Conservation (phyloP, 1,140 invertebrate genomes). For the Sweltsa coloradensis region DNA sequence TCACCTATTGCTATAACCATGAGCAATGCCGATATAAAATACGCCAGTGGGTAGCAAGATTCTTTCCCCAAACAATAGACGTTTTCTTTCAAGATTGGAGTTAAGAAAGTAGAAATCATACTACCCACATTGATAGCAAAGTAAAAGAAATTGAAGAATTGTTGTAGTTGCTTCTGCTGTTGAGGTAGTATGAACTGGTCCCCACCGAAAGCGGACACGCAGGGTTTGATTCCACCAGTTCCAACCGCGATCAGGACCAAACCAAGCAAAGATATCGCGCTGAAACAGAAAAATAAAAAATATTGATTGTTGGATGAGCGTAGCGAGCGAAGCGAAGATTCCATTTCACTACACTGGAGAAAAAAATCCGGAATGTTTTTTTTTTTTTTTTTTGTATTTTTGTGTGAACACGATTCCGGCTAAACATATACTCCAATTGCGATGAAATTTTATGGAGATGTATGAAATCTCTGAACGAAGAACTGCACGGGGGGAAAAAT, state of each 20-base stretch:
- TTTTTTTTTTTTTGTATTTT: too few relatives aligned
- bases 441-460: too few relatives aligned
- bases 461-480: too few relatives aligned
- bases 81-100: constrained; percentile 73
- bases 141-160: constrained; percentile 90
- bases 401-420: too few relatives aligned
- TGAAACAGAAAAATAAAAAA: constrained; percentile 30
- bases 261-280: constrained; percentile 61
- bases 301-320: not conserved
- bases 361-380: too few relatives aligned
- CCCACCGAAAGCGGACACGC: constrained; percentile 92
- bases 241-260: constrained; percentile 75
- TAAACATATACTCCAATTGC: too few relatives aligned
- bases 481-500: too few relatives aligned
- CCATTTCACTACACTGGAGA: too few relatives aligned
- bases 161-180: constrained; percentile 58
- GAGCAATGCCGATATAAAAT: constrained; percentile 77
- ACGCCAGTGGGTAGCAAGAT: constrained; percentile 81
- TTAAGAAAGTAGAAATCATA: constrained; percentile 80
- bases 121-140: constrained; percentile 89
- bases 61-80: constrained; percentile 69
- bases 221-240: constrained; percentile 95
- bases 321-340: too few relatives aligned
- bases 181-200: constrained; percentile 84
- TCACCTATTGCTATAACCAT: constrained; percentile 80